phyloP scores from a whole-genome alignment of 2,888 invertebrate species.

The Drosophila kokeensis region DNA sequence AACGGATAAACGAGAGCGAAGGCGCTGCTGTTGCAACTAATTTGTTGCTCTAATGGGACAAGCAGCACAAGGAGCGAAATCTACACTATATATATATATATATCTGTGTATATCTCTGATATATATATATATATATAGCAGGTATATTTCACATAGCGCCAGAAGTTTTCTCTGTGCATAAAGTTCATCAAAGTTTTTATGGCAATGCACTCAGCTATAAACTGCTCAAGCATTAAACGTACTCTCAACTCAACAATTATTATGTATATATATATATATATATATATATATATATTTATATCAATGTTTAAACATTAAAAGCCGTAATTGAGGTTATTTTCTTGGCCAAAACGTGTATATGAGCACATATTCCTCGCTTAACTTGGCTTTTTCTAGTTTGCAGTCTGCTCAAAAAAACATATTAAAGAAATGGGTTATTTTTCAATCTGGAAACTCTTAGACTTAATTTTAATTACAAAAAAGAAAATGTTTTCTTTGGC shows the following conservation, averaged over 20 bases:
- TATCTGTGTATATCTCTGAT: neutral
- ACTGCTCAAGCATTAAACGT: neutral
- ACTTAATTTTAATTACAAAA: neutral
- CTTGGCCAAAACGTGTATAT: neutral
- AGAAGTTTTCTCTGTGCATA: conserved; percentile 1
- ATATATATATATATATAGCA: neutral
- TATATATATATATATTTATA: neutral
- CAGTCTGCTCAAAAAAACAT: neutral
- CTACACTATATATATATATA: neutral
- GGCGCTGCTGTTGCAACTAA: conserved; percentile 60
- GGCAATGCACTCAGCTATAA: conserved; percentile 1
- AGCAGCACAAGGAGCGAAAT: conserved; percentile 30
- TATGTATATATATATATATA: neutral
- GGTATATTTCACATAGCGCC: neutral
- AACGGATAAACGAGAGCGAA: conserved; percentile 13
- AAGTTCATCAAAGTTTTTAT: conserved; percentile 13
- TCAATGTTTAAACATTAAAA: neutral
- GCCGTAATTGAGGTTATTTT: neutral
- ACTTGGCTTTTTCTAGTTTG: neutral
- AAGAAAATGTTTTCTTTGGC: neutral
- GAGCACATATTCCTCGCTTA: neutral
- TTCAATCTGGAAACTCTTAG: no score
- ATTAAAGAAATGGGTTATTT: neutral
- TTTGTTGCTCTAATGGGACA: conserved; percentile 75
- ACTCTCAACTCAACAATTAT: neutral